Evolutionary conservation across 37 sponge, comb jelly and placozoan genomes (phyloP), one percentile per base, ranked within the genome.

Genomic region (Aplysina aerophoba): DNA sequence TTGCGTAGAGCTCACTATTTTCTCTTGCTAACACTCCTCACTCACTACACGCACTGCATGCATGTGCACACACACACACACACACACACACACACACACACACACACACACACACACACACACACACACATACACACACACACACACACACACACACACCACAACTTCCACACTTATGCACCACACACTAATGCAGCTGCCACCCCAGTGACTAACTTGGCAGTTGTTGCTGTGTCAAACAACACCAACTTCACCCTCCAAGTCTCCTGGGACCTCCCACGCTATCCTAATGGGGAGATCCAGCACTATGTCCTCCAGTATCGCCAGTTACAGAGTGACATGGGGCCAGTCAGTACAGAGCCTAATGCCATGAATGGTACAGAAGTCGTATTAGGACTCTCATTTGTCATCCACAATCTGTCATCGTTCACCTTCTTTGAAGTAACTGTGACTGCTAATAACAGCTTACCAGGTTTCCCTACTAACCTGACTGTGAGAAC

Each of bases 91-190:
- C 71, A 30, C 71, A 69, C 71, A 30, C 71, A 69, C 34, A 30
- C 71, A 69, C 27, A 30, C 31, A 69, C 33, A 35, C 71, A 69
- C 71, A 30, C 71, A 69, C 71, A 30, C 71, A 69, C 71, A 30
- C 71, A 69, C 71, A 35, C 71, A 28, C 71, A 30, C 33, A 69
- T 35, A 30, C 71, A 69, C 71, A 30, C 71, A 69, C 71, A 30
- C 71, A 69, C 71, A 30, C 71, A 69, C 71, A 30, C 71, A 69
- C 71, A 69, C 71, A 69, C 71, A 69, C 71, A 69, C 71, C 22
- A 25, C 22, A 25, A 65, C 19, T 57, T 15, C 59, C 59, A 57
- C 17, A 15, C 15, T 57, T n/a, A n/a, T n/a, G n/a, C n/a, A n/a
- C 3, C 50, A 44, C 50, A 44, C 50, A 44, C 50, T 8, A 28